Base-by-base conservation (phyloP, 2,888 invertebrate genomes). In the Rhagophthalmus giganteus region DNA sequence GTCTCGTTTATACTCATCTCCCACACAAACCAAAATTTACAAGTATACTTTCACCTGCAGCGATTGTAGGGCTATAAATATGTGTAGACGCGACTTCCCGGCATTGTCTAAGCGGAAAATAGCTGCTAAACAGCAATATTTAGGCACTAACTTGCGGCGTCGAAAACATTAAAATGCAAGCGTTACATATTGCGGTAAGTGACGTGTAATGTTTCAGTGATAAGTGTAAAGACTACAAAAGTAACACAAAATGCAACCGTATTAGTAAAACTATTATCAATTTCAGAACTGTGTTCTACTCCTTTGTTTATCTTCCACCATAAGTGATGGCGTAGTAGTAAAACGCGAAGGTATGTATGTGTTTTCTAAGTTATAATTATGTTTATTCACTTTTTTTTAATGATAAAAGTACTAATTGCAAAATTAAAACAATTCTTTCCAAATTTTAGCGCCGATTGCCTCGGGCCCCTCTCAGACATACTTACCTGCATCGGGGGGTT, bases 341-440 rank as follows among this genome's bases (percentile, higher is more conserved):
- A 66, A 67, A 54, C 67, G 64, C 27, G 74, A 74, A 48, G 73
- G 74, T 62, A 73, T 12, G 42, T 35, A 27, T n/a, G n/a, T n/a
- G n/a, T n/a, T n/a, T n/a, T n/a, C n/a, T n/a, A n/a, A n/a, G n/a
- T n/a, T n/a, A n/a, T n/a, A n/a, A n/a, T n/a, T n/a, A n/a, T n/a
- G n/a, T n/a, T 28, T 28, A 35, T 15, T 9, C 15, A n/a, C 2
- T n/a, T 28, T 39, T 28, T 37, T 9, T 26, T 15, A n/a, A 13
- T 28, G 15, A 13, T 25, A 6, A 11, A 20, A 11, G 25, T 53
- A n/a, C n/a, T n/a, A n/a, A n/a, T n/a, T n/a, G n/a, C n/a, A n/a
- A n/a, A n/a, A n/a, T n/a, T n/a, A n/a, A n/a, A n/a, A n/a, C n/a
- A n/a, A n/a, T n/a, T n/a, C n/a, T n/a, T n/a, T n/a, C n/a, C n/a